Base-by-base conservation (phyloP, 2,113 vertebrate species). In the Hippocampus zosterae region DNA sequence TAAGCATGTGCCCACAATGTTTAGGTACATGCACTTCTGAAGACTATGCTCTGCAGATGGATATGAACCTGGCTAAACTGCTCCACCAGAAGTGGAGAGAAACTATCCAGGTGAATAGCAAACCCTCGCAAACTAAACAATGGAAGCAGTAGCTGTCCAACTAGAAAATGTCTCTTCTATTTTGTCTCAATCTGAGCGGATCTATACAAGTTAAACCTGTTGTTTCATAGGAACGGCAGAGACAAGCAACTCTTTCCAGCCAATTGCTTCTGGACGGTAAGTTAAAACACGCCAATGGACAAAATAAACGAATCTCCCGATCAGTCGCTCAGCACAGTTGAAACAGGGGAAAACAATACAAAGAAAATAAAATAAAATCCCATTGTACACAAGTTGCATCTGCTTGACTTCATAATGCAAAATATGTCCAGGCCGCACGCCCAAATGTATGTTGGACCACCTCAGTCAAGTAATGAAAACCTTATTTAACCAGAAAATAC, bases 81-180 rank as follows among this genome's bases (percentile, higher is more conserved):
- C 94, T 98, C 69, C 95, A 99, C 89, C 94, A 96, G 80, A 98
- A 95, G 86, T 99, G 97, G 97, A 98, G 96, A 88, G 94, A 96
- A 81, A 95, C 95, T 71, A 92, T 98, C 70, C 92, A 95, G 93
- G 97, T 97, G 76, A 86, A 93, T 91, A 33, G 4, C 23, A 33
- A 23, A 37, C 13, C 7, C 9, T 23, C 21, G 5, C 5, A 27
- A 68, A 69, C 25, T 44, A 27, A 57, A 13, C n/a, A 56, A 18
- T 41, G 12, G 8, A 12, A 19, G 19, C 3, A 16, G 3, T 55
- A 2, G 57, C 25, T 1, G 15, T 63, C 19, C 25, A 64, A 9
- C 33, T 46, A 13, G 33, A 42, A 29, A 72, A 55, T 40, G 13
- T 12, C 16, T 40, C 40, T 42, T 42, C 23, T 42, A 37, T 23